Evolutionary conservation across 2,888 invertebrate species (phyloP), one percentile per base, ranked within the genome.

Genomic region (Lordiphosa andalusiaca): DNA sequence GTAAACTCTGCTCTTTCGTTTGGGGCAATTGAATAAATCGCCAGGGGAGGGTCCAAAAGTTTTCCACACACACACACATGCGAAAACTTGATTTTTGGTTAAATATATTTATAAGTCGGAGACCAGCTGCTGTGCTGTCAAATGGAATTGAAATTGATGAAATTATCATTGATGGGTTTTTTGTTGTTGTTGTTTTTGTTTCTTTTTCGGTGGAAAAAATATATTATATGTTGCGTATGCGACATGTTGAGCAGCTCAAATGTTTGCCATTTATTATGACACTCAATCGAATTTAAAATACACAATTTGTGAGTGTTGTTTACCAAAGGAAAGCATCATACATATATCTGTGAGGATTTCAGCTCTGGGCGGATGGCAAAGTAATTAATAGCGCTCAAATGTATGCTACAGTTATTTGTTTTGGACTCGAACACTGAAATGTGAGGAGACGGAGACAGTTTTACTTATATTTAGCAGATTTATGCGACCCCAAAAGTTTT

Each of bases 81-180:
- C 9, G 36, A 33, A 33, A 13, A 13, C 35, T 12, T 33, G 25
- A 12, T 19, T 16, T 33, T 59, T 54, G 9, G 30, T 46, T 37
- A 23, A 62, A 62, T 62, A 36, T 39, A 44, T 38, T 44, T 53
- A 7, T 41, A 23, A 36, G 25, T n/a, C 7, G 19, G 30, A 6
- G 25, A 6, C 25, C 25, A 6, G 25, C 25, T 25, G 6, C 16
- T 16, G 16, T 16, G 39, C 37, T 46, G 7, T 30, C 37, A 38
- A 46, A 54, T 41, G 39, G 6, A 50, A 62, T 41, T 53, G 42
- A 53, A 57, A 63, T 53, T 65, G 63, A 65, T 65, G 50, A 57
- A 58, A 57, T 65, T 65, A 65, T 65, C 53, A 63, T 63, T 65
- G 57, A 57, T 57, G 57, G 65, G 57, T 65, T 49, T 55, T 44